Evolutionary conservation across 2,888 invertebrate species (phyloP).

Genomic region (Pyrochroa serraticornis): DNA sequence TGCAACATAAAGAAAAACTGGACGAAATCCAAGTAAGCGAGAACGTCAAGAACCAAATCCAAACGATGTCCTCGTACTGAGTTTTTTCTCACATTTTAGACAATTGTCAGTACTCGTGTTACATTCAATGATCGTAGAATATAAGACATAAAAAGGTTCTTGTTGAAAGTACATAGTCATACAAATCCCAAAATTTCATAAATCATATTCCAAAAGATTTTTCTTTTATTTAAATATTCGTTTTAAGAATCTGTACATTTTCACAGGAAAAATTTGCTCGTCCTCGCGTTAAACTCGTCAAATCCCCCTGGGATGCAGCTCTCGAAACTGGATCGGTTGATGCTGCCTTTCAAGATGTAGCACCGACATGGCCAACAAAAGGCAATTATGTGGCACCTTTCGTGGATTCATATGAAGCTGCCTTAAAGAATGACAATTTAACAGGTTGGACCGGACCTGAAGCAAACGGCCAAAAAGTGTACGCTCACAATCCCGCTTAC

Average conservation of each 20-base stretch:
- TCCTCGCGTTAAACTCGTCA: slow-evolving; percentile 66
- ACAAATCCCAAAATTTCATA: no score
- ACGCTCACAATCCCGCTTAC: slow-evolving; percentile 54
- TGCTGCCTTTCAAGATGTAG: slow-evolving; percentile 66
- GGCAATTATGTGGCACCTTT: slow-evolving; percentile 53
- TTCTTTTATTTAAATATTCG: neutral
- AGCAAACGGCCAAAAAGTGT: slow-evolving; percentile 41
- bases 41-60: no score
- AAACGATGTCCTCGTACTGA: no score
- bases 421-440: slow-evolving; percentile 48
- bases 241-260: slow-evolving; percentile 13
- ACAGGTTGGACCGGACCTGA: slow-evolving; percentile 47
- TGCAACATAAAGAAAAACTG: slow-evolving; percentile 66
- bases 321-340: slow-evolving; percentile 73
- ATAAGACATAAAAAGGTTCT: no score
- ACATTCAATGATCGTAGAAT: no score
- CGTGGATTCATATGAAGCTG: slow-evolving; percentile 55
- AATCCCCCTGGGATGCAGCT: slow-evolving; percentile 77
- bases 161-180: no score
- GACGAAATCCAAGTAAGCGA: slow-evolving; percentile 63
- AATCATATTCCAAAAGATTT: no score
- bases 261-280: slow-evolving; percentile 64
- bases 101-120: no score
- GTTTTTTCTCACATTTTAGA: no score
- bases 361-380: slow-evolving; percentile 51